Base-by-base conservation (phyloP, 2,113 vertebrate genomes). In the Ceyx margarethae region DNA sequence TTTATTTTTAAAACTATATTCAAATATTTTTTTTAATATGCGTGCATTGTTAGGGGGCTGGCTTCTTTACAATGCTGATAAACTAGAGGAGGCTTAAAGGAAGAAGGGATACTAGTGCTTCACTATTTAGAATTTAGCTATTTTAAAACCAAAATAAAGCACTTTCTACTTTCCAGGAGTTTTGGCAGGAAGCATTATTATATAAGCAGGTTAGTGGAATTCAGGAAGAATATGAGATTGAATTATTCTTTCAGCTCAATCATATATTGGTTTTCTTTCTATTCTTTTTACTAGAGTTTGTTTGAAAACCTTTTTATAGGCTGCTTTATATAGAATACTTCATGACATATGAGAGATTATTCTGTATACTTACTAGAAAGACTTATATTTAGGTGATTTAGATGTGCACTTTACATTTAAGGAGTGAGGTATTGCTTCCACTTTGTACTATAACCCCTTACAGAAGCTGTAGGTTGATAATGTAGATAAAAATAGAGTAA, bases 381-480 rank as follows among this genome's bases (percentile, higher is more conserved):
- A 67, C 54, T 85, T 42, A 81, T 57, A 91, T 64, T 85, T 92
- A 87, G 58, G 42, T 31, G 43, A 94, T 89, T 78, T 42, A 85
- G 50, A 75, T 72, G 10, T 81, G 67, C 69, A 94, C 82, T 95
- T 97, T 91, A 94, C 11, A 75, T 42, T 89, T 85, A 66, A 92
- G 75, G 35, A 85, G 35, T 73, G 58, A 86, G 43, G 3, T 93
- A 22, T 85, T 85, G 14, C n/a, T 93, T 96, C 86, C 17, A 73
- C 8, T 75, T 84, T 91, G 58, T 84, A 94, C 73, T 93, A 79
- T 72, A 90, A 43, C 23, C 12, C 76, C 56, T 85, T 92, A 62
- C 33, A 90, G 84, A 95, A 69, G 23, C 5, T 43, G 37, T 56
- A 80, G 91, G 35, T 46, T 88, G 31, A 84, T 65, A 84, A 58